These are phyloP conservation scores for Limosa lapponica DNA, from an alignment of 2,797 vertebrate genomes.

Conservation along the genomic window DNA sequence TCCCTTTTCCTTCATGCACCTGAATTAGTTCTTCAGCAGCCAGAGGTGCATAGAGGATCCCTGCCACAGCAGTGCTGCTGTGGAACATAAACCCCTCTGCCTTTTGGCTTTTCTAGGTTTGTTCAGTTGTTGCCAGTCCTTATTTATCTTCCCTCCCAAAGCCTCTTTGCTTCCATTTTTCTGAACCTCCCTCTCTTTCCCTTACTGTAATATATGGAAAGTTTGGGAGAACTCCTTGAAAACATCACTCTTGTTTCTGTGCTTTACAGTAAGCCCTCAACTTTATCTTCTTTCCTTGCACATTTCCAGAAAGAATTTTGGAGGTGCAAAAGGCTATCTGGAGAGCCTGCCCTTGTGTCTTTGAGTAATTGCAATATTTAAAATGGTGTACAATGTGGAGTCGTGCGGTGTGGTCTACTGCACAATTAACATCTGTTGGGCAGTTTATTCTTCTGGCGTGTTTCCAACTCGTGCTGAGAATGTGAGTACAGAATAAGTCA, in stretches of 20 bases:
- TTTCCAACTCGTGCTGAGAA: constrained; percentile 3
- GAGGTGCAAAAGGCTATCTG: background rate
- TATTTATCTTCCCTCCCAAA: background rate
- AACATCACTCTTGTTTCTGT: background rate
- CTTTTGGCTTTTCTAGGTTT: background rate
- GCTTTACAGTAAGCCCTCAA: background rate
- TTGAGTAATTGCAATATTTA: constrained; percentile 45
- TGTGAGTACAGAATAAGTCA: background rate
- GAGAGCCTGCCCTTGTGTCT: constrained; percentile 3
- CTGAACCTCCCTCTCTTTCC: background rate
- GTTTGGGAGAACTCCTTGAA: background rate
- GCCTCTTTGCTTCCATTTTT: background rate
- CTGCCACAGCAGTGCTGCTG: background rate
- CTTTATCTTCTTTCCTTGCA: background rate
- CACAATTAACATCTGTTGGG: constrained; percentile 57
- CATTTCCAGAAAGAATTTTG: background rate
- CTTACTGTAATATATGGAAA: background rate
- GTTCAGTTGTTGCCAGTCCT: background rate
- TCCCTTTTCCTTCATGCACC: rapidly evolving
- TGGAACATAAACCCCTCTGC: background rate
- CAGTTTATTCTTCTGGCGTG: background rate
- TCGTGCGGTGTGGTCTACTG: background rate
- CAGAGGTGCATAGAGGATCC: background rate
- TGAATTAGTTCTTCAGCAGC: background rate
- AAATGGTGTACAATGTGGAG: background rate